Conservation (phyloP, 2,888 invertebrate genomes). For the Cryptophagus acutangulus region DNA sequence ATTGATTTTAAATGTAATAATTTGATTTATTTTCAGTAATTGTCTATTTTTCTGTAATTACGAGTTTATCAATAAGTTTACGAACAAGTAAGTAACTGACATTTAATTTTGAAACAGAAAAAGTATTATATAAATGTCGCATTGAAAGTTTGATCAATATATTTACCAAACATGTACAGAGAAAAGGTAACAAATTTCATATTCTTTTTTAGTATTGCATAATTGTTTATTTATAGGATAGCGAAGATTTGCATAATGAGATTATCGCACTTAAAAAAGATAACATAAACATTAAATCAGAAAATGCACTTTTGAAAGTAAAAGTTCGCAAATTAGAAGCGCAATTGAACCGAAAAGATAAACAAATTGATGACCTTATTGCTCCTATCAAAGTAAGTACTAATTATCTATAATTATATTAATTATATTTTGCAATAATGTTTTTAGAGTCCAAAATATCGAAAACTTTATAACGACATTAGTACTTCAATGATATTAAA, state of each 20-base stretch:
- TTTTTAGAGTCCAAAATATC: not conserved
- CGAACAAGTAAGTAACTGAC: too few relatives aligned
- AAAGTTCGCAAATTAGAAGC: constrained; percentile 2
- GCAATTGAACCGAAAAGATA: constrained; percentile 1
- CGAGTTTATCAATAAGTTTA: too few relatives aligned
- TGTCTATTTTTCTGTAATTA: too few relatives aligned
- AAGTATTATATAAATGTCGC: too few relatives aligned
- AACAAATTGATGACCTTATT: constrained; percentile 2
- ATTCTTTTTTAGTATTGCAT: too few relatives aligned
- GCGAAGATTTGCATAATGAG: not conserved
- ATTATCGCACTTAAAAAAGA: not conserved
- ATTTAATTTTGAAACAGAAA: too few relatives aligned
- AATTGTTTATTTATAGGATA: constrained; percentile 1
- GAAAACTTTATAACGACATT: not conserved
- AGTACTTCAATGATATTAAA: not conserved
- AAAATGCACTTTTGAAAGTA: constrained; percentile 6
- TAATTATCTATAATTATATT: not conserved
- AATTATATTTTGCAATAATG: not conserved
- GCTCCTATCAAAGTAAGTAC: constrained; percentile 1
- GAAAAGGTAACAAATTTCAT: too few relatives aligned
- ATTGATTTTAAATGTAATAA: too few relatives aligned
- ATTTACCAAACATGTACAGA: not conserved
- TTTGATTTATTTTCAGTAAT: too few relatives aligned
- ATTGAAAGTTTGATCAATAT: constrained; percentile 1
- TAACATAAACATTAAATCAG: not conserved